Evolutionary conservation across 2,888 invertebrate species (phyloP), one percentile per base, ranked within the genome.

Genomic region (Drosophila longiperda): DNA sequence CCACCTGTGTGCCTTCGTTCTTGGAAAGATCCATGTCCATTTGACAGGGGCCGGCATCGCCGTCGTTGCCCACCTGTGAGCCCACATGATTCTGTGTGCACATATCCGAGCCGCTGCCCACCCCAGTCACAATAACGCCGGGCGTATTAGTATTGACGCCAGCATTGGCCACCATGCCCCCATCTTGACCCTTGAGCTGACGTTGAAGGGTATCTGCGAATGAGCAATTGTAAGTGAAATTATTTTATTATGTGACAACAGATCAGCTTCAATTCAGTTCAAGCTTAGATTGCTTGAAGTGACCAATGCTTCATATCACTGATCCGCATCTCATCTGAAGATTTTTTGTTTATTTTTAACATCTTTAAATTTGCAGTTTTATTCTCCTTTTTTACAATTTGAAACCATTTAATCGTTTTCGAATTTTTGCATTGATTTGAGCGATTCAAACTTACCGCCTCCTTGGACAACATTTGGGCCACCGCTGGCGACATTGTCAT

Each of bases 1-100:
- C 97, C 0, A 96, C 97, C 92, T 97, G 97, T 2, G 97, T 97
- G 1, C 97, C 97, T 92, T 97, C 97, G 0, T 96, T 97, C 92
- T 95, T 95, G 9, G 95, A 94, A 65, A 94, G 94, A 91, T 95
- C 95, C 94, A 95, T 89, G 93, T 94, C 85, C 94, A 95, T 89
- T 72, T 90, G 91, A 62, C 82, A 87, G 93, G 89, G 94, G 94
- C 74, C 93, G 33, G 83, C 82, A 91, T 92, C 79, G 92, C 92
- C 93, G 92, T 92, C 93, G 92, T 94, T 87, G 20, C 93, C 93
- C 82, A 93, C 93, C 85, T 93, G 95, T 26, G 95, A 95, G 67
- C 95, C 95, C 89, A 96, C 95, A 91, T 95, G 95, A 90, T 95
- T 96, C 91, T 96, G 96, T 40, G 95, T 95, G 80, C 96, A 95